Evolutionary conservation across 2,888 invertebrate genomes (phyloP), one percentile per base, ranked within the genome.

Genomic region (Andrena bicolor): DNA sequence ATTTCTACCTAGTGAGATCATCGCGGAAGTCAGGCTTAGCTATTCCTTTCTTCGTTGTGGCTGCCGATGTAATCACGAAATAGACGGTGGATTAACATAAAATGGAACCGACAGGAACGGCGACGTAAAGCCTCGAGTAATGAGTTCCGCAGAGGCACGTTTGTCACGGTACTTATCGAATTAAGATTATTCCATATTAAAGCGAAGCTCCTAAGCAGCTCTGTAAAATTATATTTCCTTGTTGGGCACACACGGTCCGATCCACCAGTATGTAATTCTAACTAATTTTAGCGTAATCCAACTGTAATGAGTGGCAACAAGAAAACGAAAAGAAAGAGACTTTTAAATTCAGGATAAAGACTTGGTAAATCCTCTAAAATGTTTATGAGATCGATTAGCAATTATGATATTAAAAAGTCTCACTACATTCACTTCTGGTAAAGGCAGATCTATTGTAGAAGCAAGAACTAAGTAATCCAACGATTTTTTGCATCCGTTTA

Each of bases 1-100:
- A 76, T 73, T 77, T 77, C 70, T 68, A 69, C 56, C 26, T 1
- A 61, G 74, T 81, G 83, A 83, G 83, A 81, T 83, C 83, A 83
- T 81, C 81, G 28, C 77, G 83, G 81, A 83, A 83, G 80, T 71
- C 53, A 56, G 70, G 58, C 68, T 76, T 69, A 71, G 63, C 63
- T 48, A 75, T 80, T 80, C 61, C 66, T 81, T 81, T 83, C 83
- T 83, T 83, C 71, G 51, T 65, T 73, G 23, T 35, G 60, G n/a
- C n/a, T 16, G 7, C 5, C 51, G 73, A 81, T 81, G 71, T 16
- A 61, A 78, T 49, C 65, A 4, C 28, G 48, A 53, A n/a, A 13
- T 32, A 10, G 16, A 49, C 51, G 48, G 20, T 20, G 32, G 68
- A 74, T 78, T 75, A 68, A 63, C 75, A 75, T 75, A 78, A 75